Evolutionary conservation across 2,888 invertebrate genomes (phyloP), one percentile per base, ranked within the genome.

Genomic region (Boloria selene): DNA sequence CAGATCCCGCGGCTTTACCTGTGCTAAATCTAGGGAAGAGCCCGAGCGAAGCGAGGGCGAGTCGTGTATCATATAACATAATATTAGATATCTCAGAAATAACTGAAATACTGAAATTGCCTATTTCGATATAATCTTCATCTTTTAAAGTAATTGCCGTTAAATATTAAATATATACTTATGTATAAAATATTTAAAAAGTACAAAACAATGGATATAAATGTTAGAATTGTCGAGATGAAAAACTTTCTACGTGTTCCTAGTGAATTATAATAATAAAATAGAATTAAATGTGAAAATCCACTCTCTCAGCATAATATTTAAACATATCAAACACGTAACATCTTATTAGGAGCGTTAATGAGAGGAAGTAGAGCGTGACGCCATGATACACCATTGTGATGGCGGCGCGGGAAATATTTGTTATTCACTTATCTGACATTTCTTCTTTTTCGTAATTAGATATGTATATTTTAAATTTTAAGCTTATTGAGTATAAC

Each of bases 381-480:
- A 17, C 50, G 52, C 18, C 56, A 16, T 52, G 65, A 52, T 26
- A 61, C 31, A 17, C 55, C 42, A 65, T 65, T 65, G 65, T 65
- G 44, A 44, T n/a, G 13, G 54, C 17, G 22, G 53, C 18, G 52
- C 45, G 53, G 45, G 45, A 61, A 53, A 22, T 42, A 53, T 61
- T 61, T 13, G 42, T 51, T 38, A 38, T 38, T 38, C 31, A 38
- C 31, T 50, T 17, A 50, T 50, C 50, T 50, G 17, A 50, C 22
- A 10, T 18, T 4, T 45, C 6, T 3, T 17, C 6, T 14, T 4
- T 6, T n/a, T 22, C 14, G n/a, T 45, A 47, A 45, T 26, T 4
- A 26, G 6, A n/a, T 6, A 10, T 22, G 50, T 22, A 22, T 31
- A 31, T 38, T 38, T 38, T 38, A 38, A 38, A 38, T 38, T 38